A percentile compares a stretch with the other conserved stretches of the same genome.
phyloP scores from a whole-genome alignment of 1,140 invertebrate species.

The Drosophila triauraria region DNA sequence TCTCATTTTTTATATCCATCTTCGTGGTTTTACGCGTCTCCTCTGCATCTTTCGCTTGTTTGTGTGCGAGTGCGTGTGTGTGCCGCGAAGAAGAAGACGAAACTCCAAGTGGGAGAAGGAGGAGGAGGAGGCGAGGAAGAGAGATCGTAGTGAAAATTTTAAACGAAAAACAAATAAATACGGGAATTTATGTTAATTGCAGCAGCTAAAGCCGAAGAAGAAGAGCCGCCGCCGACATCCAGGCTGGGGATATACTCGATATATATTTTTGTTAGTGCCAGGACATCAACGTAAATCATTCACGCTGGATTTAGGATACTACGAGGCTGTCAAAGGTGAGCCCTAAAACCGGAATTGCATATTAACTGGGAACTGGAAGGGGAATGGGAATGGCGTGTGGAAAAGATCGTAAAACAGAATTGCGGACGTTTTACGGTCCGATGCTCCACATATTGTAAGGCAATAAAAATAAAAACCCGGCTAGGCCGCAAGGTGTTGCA shows the following conservation, averaged over 20 bases:
- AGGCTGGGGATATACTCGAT: constrained; percentile 35
- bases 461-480: constrained; percentile 34
- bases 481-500: constrained; percentile 35
- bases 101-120: background rate
- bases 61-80: constrained; percentile 23
- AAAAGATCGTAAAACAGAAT: constrained; percentile 20
- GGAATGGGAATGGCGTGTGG: background rate
- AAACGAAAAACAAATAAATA: constrained; percentile 53
- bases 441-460: constrained; percentile 42
- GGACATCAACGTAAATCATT: constrained; percentile 79
- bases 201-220: constrained; percentile 22
- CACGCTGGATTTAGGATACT: constrained; percentile 85
- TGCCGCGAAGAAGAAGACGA: constrained; percentile 21
- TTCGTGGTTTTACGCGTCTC: constrained; percentile 73
- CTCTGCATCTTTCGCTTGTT: constrained; percentile 33
- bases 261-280: constrained; percentile 48
- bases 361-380: background rate
- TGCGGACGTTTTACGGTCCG: constrained; percentile 42
- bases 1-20: constrained; percentile 67
- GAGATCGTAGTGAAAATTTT: constrained; percentile 64
- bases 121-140: constrained; percentile 25
- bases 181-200: constrained; percentile 45
- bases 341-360: constrained; percentile 20
- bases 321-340: constrained; percentile 84
- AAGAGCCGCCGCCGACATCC: constrained; percentile 38